Evolutionary conservation across 2,113 vertebrate genomes (phyloP).

Genomic region (Nesospiza acunhae): DNA sequence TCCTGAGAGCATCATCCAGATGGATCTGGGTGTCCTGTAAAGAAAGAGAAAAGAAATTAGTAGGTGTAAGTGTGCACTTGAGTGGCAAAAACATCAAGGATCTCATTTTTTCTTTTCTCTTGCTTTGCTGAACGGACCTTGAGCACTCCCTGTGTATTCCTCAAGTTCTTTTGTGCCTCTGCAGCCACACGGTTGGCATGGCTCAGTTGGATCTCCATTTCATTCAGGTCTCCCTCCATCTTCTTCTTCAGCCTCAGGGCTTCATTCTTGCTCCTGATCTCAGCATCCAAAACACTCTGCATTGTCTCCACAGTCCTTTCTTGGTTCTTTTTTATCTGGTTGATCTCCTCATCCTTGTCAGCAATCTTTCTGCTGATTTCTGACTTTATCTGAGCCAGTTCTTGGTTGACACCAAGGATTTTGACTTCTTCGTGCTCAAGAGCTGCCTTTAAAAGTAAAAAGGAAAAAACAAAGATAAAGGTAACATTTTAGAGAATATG

Average conservation of each 20-base stretch:
- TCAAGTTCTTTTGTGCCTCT: constrained; percentile 81
- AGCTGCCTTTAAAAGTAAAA: constrained; percentile 69
- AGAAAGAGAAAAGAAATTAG: background rate
- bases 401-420: constrained; percentile 82
- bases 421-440: constrained; percentile 85
- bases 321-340: background rate
- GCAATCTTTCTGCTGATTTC: constrained; percentile 74
- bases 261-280: constrained; percentile 77
- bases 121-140: constrained; percentile 45
- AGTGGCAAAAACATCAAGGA: too few species aligned
- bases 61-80: too few species aligned
- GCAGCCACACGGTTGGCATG: constrained; percentile 52
- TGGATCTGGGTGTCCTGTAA: constrained; percentile 80
- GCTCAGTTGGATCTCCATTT: constrained; percentile 73
- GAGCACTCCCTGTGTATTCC: constrained; percentile 78
- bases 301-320: constrained; percentile 68
- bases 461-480: background rate
- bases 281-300: constrained; percentile 76
- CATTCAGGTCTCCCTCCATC: constrained; percentile 83
- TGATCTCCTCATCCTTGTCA: background rate
- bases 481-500: background rate
- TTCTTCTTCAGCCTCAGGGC: constrained; percentile 82
- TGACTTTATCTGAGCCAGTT: constrained; percentile 85
- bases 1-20: constrained; percentile 79
- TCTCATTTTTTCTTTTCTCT: too few species aligned